Evolutionary conservation across 2,113 vertebrate genomes (phyloP).

Genomic region (Pelusios castaneus): DNA sequence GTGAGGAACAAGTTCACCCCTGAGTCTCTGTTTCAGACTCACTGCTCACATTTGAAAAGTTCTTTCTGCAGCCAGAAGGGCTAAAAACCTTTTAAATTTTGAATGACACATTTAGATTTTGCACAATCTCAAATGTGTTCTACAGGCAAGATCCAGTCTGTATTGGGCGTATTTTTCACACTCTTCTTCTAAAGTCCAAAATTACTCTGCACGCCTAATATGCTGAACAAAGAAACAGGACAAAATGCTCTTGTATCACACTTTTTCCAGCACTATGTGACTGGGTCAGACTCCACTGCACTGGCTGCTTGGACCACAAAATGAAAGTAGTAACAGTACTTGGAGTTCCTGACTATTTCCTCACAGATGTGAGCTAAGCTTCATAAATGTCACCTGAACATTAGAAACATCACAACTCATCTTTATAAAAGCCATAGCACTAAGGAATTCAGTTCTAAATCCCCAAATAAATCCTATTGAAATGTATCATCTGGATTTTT

Average conservation of each 20-base stretch:
- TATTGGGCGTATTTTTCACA: background rate
- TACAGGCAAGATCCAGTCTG: background rate
- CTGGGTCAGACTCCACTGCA: background rate
- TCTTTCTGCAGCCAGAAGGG: background rate
- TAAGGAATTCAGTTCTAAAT: background rate
- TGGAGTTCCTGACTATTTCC: background rate
- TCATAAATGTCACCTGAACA: background rate
- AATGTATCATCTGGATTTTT: background rate
- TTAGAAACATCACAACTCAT: background rate
- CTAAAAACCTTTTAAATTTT: background rate
- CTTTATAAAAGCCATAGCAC: background rate
- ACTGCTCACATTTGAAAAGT: background rate
- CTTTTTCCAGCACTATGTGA: background rate
- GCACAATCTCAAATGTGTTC: background rate
- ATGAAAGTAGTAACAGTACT: background rate
- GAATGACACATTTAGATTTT: background rate
- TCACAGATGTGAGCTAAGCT: too few relatives aligned
- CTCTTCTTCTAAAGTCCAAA: background rate
- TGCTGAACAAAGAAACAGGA: background rate
- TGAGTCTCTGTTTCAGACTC: background rate
- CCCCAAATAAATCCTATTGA: background rate
- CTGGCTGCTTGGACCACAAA: background rate
- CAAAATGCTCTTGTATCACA: background rate
- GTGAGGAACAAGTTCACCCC: background rate
- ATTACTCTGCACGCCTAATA: background rate